Conservation (phyloP, 2,113 vertebrate species). For the Stigmatopora nigra region DNA sequence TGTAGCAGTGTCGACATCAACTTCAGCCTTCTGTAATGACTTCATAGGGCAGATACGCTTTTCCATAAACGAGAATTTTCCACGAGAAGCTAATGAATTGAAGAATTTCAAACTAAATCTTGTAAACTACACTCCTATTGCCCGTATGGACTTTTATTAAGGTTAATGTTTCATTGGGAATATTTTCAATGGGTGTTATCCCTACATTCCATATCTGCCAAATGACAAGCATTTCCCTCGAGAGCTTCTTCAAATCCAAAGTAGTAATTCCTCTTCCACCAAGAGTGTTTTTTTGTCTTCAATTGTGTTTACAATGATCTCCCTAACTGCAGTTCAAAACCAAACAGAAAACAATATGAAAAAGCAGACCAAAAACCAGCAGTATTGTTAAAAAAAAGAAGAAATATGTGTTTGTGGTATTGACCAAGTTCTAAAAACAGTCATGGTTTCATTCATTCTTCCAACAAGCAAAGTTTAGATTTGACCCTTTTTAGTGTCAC, state of each 20-base stretch:
- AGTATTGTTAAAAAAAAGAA: neutral
- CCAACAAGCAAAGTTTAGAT: constrained; percentile 23
- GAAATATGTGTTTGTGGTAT: neutral
- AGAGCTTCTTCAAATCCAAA: neutral
- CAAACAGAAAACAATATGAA: neutral
- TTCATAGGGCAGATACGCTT: constrained; percentile 26
- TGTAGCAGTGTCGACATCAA: constrained; percentile 4
- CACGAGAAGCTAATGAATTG: constrained; percentile 33
- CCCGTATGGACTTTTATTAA: neutral
- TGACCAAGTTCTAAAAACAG: constrained; percentile 29
- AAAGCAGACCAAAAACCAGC: neutral
- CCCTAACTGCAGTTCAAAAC: neutral
- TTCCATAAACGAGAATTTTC: constrained; percentile 33
- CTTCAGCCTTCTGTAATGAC: constrained; percentile 17
- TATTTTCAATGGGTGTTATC: neutral
- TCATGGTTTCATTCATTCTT: constrained; percentile 18
- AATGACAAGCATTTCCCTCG: neutral
- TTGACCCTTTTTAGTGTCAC: constrained; percentile 1
- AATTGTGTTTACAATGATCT: neutral
- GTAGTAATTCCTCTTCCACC: neutral
- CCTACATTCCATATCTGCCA: neutral
- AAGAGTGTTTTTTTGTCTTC: neutral
- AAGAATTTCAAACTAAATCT: constrained; percentile 16
- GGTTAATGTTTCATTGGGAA: neutral
- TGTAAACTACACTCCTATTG: neutral